Percentiles rank a stretch among this genome's conserved stretches.
Conservation (phyloP, 2,888 invertebrate species). For the Galerucella calmariensis region DNA sequence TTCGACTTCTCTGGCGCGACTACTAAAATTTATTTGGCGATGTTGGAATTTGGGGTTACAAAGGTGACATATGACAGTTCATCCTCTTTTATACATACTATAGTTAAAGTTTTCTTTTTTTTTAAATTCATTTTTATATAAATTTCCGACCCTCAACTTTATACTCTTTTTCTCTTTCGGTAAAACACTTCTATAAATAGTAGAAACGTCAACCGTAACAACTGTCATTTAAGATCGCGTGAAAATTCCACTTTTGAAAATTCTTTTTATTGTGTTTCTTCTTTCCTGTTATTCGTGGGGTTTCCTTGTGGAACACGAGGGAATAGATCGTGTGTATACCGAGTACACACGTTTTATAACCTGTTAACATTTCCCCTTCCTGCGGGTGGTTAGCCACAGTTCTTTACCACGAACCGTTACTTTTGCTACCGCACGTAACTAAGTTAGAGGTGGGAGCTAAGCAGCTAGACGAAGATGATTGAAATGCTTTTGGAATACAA, state of each 20-base stretch:
- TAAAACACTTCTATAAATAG: neutral
- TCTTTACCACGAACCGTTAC: constrained; percentile 23
- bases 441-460: constrained; percentile 2
- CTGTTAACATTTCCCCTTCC: constrained; percentile 40
- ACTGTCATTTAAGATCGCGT: neutral
- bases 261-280: constrained; percentile 25
- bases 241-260: constrained; percentile 23
- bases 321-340: constrained; percentile 16
- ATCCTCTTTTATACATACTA: no score
- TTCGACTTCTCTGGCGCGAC: no score
- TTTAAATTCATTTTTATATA: no score
- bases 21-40: no score
- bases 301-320: constrained; percentile 12
- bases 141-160: no score
- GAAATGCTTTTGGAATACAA: neutral
- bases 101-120: no score
- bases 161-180: no score
- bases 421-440: neutral
- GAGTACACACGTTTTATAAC: constrained; percentile 37
- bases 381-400: constrained; percentile 36
- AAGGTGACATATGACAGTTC: no score
- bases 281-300: constrained; percentile 24
- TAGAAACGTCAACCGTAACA: constrained; percentile 12
- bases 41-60: no score
- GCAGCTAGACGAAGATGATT: neutral